Evolutionary conservation across 1,140 invertebrate species (phyloP).

Genomic region (Drosophila neocordata): DNA sequence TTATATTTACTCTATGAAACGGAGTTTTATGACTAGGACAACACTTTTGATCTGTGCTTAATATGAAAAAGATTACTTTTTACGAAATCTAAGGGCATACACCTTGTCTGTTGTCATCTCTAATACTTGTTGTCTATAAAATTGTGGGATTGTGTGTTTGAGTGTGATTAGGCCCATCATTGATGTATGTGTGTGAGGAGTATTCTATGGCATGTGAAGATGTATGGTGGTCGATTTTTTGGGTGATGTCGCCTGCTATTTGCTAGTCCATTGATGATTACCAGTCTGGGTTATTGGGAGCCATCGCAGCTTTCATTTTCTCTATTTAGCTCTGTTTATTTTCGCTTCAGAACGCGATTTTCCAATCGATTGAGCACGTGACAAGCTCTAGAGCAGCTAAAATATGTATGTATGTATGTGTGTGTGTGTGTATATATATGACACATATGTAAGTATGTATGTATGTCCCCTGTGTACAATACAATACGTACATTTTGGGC

Average conservation of each 20-base stretch:
- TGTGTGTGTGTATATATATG: constrained; percentile 8
- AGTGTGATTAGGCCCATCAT: constrained; percentile 64
- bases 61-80: too few relatives aligned
- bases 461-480: constrained; percentile 25
- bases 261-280: constrained; percentile 20
- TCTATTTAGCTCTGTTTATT: constrained; percentile 79
- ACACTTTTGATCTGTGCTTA: too few relatives aligned
- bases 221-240: constrained; percentile 2
- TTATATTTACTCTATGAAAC: too few relatives aligned
- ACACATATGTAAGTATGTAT: constrained; percentile 32
- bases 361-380: constrained; percentile 80
- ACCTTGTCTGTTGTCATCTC: neutral
- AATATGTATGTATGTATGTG: constrained; percentile 25
- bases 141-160: constrained; percentile 32
- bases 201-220: constrained; percentile 6
- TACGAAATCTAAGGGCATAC: too few relatives aligned
- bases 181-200: constrained; percentile 6
- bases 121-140: neutral
- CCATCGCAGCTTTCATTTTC: constrained; percentile 55
- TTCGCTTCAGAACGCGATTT: constrained; percentile 79
- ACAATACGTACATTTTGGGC: constrained; percentile 24
- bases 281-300: constrained; percentile 11
- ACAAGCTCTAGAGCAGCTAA: constrained; percentile 64
- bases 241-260: constrained; percentile 20
- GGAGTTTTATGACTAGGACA: too few relatives aligned